Conservation (phyloP, 2,113 vertebrate species). For the Puffinus mauretanicus region DNA sequence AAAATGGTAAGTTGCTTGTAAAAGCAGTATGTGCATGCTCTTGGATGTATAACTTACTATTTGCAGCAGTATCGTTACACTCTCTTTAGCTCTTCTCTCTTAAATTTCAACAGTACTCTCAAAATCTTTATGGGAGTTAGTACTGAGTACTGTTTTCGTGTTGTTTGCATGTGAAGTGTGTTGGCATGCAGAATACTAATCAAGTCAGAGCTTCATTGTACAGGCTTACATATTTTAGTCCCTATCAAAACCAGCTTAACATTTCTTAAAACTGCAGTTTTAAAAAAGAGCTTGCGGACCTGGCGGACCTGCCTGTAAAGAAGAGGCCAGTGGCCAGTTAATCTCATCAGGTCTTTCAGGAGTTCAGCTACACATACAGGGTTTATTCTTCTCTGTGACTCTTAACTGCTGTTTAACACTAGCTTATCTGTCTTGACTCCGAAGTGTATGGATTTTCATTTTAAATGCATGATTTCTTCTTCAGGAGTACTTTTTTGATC, state of each 20-base stretch:
- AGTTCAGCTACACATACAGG: neutral
- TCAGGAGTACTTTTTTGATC: conserved; percentile 95
- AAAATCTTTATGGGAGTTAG: neutral
- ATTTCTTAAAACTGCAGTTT: neutral
- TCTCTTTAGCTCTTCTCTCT: neutral
- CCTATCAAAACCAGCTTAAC: neutral
- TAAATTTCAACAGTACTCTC: neutral
- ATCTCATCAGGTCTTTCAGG: neutral
- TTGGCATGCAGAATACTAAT: neutral
- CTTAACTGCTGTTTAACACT: neutral
- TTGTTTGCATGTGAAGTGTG: neutral
- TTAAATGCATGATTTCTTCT: neutral
- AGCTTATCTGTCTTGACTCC: neutral
- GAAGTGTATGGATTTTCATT: neutral
- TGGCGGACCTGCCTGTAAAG: neutral
- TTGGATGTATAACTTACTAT: neutral
- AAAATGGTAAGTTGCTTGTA: conserved; percentile 80
- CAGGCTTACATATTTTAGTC: neutral
- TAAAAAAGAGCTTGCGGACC: neutral
- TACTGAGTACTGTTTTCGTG: neutral
- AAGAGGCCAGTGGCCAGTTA: neutral
- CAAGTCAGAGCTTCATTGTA: neutral
- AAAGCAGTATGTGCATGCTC: neutral
- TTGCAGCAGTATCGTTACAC: neutral
- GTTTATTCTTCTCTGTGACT: neutral